Base-by-base conservation (phyloP, 1,140 invertebrate genomes). In the Pseudachorutes palmiensis region DNA sequence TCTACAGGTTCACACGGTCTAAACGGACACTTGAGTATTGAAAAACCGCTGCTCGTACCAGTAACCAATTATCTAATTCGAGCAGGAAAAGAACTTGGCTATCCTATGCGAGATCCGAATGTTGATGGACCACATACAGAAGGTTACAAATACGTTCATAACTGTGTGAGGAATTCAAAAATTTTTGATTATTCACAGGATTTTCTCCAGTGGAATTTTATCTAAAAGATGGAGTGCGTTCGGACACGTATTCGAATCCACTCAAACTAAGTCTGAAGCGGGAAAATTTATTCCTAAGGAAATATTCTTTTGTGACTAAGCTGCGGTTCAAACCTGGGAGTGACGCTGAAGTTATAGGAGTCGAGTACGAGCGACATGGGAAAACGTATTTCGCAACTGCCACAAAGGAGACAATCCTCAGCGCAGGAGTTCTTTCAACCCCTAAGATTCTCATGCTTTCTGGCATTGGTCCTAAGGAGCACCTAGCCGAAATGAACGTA, bases 81-180 rank as follows among this genome's bases (percentile, higher is more conserved):
- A 26, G 64, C 68, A 0, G 68, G 58, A n/a, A 33, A 36, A 29
- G 64, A 69, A 62, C 22, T 69, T 2, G 68, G 68, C 24, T 66
- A 66, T 26, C 31, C 26, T 33, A 49, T 49, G 1, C 22, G 61
- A 41, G 68, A 69, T 62, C 59, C 64, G 48, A 69, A 69, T 63
- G 41, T 64, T 1, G 29, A 65, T 65, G 59, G 64, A 30, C 36
- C 45, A 19, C 28, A 33, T 19, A 41, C 26, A 14, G 58, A 65
- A 65, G 67, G 70, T 67, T 45, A 49, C 31, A 26, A 61, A 48
- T 3, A 30, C 29, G 36, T 62, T 41, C 2, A 62, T 5, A 24
- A 28, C 30, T 61, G 30, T 3, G 26, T 28, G 1, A 16, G 41
- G 0, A 30, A 55, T n/a, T 57, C 33, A 29, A n/a, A 62, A 2